Conservation (phyloP, 2,797 vertebrate genomes). For the Arnoldichthys spilopterus region DNA sequence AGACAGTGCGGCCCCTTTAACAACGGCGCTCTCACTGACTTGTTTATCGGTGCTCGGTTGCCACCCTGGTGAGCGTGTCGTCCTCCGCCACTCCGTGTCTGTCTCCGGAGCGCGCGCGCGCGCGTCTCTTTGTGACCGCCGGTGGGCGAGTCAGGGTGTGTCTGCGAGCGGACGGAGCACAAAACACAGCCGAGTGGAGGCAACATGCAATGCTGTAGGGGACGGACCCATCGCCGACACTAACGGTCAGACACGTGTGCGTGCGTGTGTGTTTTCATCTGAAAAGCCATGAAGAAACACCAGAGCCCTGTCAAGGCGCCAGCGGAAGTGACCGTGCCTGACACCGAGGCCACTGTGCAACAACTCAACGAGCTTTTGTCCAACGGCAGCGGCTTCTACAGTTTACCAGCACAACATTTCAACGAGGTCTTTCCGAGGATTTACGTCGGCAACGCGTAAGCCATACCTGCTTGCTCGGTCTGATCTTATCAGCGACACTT, state of each 20-base stretch:
- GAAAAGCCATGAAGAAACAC: conserved; percentile 79
- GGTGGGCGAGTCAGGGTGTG: conserved; percentile 72
- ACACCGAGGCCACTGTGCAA: conserved; percentile 84
- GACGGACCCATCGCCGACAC: conserved; percentile 18
- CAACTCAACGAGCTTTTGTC: conserved; percentile 92
- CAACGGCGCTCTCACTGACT: conserved; percentile 46
- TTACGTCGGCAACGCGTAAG: conserved; percentile 98
- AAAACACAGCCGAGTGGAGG: conserved; percentile 15
- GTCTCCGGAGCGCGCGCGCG: conserved; percentile 52
- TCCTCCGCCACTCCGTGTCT: conserved; percentile 52
- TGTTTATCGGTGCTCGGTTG: conserved; percentile 49
- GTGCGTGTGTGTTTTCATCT: background rate
- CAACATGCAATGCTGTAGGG: background rate
- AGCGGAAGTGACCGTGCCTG: conserved; percentile 67
- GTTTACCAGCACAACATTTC: conserved; percentile 92
- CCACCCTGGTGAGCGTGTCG: conserved; percentile 51
- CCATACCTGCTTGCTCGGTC: conserved; percentile 50
- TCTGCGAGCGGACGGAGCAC: conserved; percentile 64
- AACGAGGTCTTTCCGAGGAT: conserved; percentile 93
- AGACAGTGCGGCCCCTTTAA: conserved; percentile 58
- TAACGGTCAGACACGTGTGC: conserved; percentile 11
- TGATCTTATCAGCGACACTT: background rate
- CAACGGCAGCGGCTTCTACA: conserved; percentile 91
- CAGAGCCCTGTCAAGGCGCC: conserved; percentile 74
- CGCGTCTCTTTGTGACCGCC: conserved; percentile 62